These are phyloP conservation scores for Microcebus ravelobensis DNA, from an alignment of 2,113 vertebrate species.

Conservation along the genomic window DNA sequence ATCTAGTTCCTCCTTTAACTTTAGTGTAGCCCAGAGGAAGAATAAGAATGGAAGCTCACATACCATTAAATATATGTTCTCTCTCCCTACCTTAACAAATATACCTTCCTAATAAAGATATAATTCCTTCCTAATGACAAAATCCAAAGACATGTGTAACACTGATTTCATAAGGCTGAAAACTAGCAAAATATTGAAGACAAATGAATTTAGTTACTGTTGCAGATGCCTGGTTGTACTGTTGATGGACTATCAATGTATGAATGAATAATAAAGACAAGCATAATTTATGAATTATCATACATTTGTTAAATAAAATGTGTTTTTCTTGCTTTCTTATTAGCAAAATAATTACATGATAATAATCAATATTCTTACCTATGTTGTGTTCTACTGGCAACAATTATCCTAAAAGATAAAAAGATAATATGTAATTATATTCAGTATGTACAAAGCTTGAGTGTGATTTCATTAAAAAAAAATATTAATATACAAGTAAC, in stretches of 20 bases:
- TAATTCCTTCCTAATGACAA: background rate
- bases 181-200: background rate
- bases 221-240: background rate
- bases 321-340: background rate
- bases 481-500: background rate
- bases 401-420: slow-evolving; percentile 32
- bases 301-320: background rate
- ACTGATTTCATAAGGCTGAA: background rate
- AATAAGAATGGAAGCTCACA: background rate
- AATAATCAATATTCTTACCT: background rate
- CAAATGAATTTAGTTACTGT: background rate
- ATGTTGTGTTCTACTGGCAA: background rate
- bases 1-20: background rate
- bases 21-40: background rate
- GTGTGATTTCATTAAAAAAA: background rate
- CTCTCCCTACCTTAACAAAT: background rate
- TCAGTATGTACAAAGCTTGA: background rate
- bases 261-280: background rate
- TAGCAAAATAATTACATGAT: background rate
- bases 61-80: background rate
- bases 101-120: background rate
- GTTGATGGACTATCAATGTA: background rate
- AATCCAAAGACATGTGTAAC: background rate
- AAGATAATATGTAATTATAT: background rate
- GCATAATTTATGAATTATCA: background rate